phyloP scores from a whole-genome alignment of 2,797 vertebrate species.

The Urocyon cinereoargenteus region DNA sequence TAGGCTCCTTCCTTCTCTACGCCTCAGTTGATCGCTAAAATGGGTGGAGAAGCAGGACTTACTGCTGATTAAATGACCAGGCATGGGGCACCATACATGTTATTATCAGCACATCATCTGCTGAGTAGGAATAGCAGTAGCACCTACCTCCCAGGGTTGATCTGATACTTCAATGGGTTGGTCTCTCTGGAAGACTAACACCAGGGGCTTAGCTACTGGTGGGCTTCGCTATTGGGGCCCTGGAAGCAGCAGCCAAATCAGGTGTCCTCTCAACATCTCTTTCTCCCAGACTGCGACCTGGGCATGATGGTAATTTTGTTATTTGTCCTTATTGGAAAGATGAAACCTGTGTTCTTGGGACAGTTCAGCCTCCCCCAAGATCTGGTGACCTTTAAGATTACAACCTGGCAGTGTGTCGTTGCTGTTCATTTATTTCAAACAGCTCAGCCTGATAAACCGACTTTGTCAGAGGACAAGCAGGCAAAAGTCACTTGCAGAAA shows the following conservation, averaged over 20 bases:
- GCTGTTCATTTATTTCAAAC: neutral
- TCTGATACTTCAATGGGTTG: neutral
- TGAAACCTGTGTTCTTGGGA: neutral
- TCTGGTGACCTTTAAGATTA: neutral
- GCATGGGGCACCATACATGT: neutral
- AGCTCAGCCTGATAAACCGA: neutral
- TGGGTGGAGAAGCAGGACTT: neutral
- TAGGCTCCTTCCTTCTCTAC: neutral
- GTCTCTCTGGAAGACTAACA: neutral
- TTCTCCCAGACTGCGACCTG: neutral
- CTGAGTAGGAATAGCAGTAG: neutral
- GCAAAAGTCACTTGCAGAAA: neutral
- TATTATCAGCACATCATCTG: neutral
- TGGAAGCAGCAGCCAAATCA: neutral
- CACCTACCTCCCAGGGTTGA: accelerated
- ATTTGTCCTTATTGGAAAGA: neutral
- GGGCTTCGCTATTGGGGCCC: neutral
- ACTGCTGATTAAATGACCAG: neutral
- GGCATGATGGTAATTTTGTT: neutral
- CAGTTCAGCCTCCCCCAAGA: neutral
- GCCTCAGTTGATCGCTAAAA: neutral
- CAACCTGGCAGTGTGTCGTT: neutral
- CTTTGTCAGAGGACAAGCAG: neutral
- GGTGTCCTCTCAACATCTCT: neutral
- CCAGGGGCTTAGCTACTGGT: neutral